Evolutionary conservation across 2,797 vertebrate genomes (phyloP), one percentile per base, ranked within the genome.

Genomic region (Yasuhikotakia modesta): DNA sequence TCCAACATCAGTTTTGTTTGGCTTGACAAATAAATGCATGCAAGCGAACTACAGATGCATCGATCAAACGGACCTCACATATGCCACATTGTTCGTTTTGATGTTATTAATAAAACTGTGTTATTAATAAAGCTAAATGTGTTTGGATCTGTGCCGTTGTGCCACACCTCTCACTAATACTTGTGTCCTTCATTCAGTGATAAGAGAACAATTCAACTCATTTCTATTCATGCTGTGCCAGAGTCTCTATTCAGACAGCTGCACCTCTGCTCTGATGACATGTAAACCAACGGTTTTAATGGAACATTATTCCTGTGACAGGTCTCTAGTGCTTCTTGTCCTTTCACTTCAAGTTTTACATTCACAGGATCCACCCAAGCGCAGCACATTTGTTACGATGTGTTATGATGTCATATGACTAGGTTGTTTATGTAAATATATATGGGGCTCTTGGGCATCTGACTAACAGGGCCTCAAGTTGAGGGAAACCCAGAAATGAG

Each of bases 101-200:
- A 27, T 43, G 19, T 86, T 71, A 71, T 46, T 69, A 35, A 39
- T 58, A 76, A 63, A 43, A 48, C 48, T 91, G 70, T 89, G 87
- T 92, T 88, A 91, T 89, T 90, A 64, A 93, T 89, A 14, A 17
- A 16, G 71, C 70, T 24, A 1, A 61, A 72, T 64, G 61, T 81
- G 83, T 83, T 81, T 87, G 24, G 81, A 76, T 73, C 4, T 21
- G 8, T 43, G 64, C 73, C 69, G 72, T 55, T 65, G 11, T 32
- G 70, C 52, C 69, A 78, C 81, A 69, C 79, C 78, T 76, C 78
- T 58, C 39, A 43, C 4, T 27, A 22, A 57, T 66, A 58, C 70
- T 43, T 63, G 7, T 76, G 21, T 71, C 58, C 43, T 65, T 67
- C 22, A 64, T 48, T 7, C 45, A 16, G 43, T 14, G 67, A 27